Evolutionary conservation across 37 sponge, comb jelly and placozoan species (phyloP), one percentile per base, ranked within the genome.

Genomic region (Bolinopsis microptera): DNA sequence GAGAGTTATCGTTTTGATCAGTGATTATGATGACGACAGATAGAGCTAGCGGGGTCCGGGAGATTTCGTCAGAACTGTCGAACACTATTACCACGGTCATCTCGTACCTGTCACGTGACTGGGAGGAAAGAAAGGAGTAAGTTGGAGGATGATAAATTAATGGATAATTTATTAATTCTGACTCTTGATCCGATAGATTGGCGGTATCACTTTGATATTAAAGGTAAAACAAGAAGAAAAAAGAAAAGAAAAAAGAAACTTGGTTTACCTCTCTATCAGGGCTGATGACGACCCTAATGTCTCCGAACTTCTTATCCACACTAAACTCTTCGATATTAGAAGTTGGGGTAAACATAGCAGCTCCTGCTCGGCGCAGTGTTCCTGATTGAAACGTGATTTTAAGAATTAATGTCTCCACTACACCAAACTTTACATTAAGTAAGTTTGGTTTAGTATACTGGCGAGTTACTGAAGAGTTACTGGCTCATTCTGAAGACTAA

Each of bases 191-290:
- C n/a, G n/a, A n/a, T n/a, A n/a, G n/a, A n/a, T n/a, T n/a, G n/a
- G n/a, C n/a, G n/a, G n/a, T n/a, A n/a, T n/a, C n/a, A n/a, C n/a
- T n/a, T n/a, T n/a, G n/a, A n/a, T n/a, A n/a, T n/a, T n/a, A n/a
- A n/a, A n/a, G n/a, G n/a, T n/a, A n/a, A n/a, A n/a, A n/a, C n/a
- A n/a, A n/a, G n/a, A n/a, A n/a, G n/a, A n/a, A 48, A 48, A 48
- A 13, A 5, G 61, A 48, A 48, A 48, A 13, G 9, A 13, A 48
- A 48, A 48, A 13, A 5, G 61, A 48, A 48, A 48, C 61, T 18
- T 13, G 18, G 5, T n/a, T 40, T 16, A 86, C 90, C 90, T 86
- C 90, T 86, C 90, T 39, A 27, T 86, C 90, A 5, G 90, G 90
- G 0, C 38, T 36, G 13, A 41, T 24, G 28, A 24, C 48, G 1